These are phyloP conservation scores for Troides helena DNA, from an alignment of 2,888 invertebrate genomes.

Conservation along the genomic window DNA sequence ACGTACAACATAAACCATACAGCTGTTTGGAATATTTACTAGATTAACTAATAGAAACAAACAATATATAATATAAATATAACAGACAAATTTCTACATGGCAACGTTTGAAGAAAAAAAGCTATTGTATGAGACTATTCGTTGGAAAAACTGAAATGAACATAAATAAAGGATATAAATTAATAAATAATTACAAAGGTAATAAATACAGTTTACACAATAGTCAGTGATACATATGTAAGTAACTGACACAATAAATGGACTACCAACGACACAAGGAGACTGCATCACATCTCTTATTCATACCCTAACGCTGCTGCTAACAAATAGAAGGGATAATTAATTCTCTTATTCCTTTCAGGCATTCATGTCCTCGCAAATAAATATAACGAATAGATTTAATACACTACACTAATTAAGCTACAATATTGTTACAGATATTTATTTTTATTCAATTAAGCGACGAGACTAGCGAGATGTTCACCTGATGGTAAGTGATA, in stretches of 20 bases:
- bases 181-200: neutral
- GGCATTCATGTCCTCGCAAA: neutral
- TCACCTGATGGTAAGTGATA: too few species aligned
- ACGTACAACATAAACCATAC: too few species aligned
- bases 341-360: neutral
- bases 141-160: neutral
- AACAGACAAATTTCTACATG: too few species aligned
- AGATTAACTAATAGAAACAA: too few species aligned
- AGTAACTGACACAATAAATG: neutral
- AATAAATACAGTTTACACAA: neutral
- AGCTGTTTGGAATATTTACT: too few species aligned
- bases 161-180: neutral
- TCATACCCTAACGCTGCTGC: neutral
- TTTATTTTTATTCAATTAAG: too few species aligned
- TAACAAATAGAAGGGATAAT: constrained; percentile 2
- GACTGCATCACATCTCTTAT: neutral
- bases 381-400: neutral
- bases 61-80: too few species aligned
- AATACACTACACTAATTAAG: neutral
- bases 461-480: too few species aligned
- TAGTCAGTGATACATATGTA: neutral
- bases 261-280: neutral
- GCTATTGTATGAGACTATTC: too few species aligned
- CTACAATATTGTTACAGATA: neutral
- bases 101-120: too few species aligned